Percentiles rank a stretch among this genome's conserved stretches.
These are phyloP conservation scores for Gopherus evgoodei DNA, from an alignment of 2,113 vertebrate genomes.

Conservation along the genomic window DNA sequence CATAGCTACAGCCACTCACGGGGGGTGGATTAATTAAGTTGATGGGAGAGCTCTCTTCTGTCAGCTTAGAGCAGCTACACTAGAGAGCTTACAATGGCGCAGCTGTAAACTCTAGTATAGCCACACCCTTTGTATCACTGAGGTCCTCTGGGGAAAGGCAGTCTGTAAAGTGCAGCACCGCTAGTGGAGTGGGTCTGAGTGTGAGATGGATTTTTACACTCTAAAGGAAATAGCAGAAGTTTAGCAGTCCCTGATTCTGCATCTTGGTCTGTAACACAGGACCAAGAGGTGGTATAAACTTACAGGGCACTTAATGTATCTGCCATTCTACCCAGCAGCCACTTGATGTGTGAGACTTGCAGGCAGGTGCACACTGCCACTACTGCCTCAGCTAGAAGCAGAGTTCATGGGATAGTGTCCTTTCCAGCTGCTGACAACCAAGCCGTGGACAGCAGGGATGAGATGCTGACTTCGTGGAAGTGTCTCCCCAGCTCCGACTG, in stretches of 20 bases:
- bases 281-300: not conserved
- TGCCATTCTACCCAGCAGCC: not conserved
- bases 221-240: not conserved
- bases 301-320: not conserved
- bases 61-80: not conserved
- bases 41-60: too few species aligned
- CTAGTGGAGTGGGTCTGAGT: not conserved
- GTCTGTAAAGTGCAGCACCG: not conserved
- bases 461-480: rapidly evolving
- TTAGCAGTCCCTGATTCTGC: not conserved
- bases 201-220: not conserved
- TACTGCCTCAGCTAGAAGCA: not conserved
- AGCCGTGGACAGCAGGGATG: not conserved
- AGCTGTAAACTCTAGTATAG: too few species aligned
- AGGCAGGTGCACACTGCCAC: rapidly evolving
- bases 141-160: not conserved
- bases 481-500: not conserved
- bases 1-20: too few species aligned
- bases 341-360: not conserved
- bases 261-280: not conserved
- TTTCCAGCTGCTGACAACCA: not conserved
- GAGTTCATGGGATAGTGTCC: rapidly evolving
- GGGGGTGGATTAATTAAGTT: too few species aligned
- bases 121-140: not conserved
- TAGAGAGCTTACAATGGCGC: too few species aligned